Evolutionary conservation across 2,888 invertebrate species (phyloP), one percentile per base, ranked within the genome.

Genomic region (Ormyrus pomaceus): DNA sequence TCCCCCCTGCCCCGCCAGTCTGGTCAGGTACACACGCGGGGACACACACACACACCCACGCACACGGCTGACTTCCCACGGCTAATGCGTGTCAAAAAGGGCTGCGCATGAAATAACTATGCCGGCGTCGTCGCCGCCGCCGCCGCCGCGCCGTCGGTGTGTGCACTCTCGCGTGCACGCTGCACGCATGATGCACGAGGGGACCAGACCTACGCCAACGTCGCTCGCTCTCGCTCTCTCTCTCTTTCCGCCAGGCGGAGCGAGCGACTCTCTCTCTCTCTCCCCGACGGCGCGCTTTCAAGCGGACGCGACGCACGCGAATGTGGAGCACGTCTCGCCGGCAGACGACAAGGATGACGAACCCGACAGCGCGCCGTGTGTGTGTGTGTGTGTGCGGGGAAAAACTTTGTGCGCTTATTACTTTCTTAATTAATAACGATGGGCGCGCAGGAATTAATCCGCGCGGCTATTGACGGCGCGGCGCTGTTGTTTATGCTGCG

Each of bases 21-120:
- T 68, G 77, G 75, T 73, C 80, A 76, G 77, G 74, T 64, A 73
- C 11, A 19, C 66, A 77, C 72, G n/a, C n/a, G n/a, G n/a, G n/a
- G n/a, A 53, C 56, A 77, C 34, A 76, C 34, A 59, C 66, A 77
- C 72, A 73, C 62, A 53, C 56, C 72, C 34, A 76, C 34, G 55
- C 66, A 77, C 72, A 76, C 62, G 74, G 56, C 70, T 77, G 77
- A 77, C 62, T 77, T 77, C 69, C 70, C 77, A 70, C 70, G 77
- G 79, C 66, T 55, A 74, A 74, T 74, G 75, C 79, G 79, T 70
- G 74, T 74, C 79, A 76, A 55, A 77, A 79, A 77, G 69, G 70
- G 72, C 45, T 13, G 10, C 66, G 56, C 71, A 55, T 66, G 59
- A 72, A 72, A 78, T 69, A 77, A 77, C 68, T 80, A 83, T 76